Conservation (phyloP, 2,797 vertebrate species). For the Perodicticus potto region DNA sequence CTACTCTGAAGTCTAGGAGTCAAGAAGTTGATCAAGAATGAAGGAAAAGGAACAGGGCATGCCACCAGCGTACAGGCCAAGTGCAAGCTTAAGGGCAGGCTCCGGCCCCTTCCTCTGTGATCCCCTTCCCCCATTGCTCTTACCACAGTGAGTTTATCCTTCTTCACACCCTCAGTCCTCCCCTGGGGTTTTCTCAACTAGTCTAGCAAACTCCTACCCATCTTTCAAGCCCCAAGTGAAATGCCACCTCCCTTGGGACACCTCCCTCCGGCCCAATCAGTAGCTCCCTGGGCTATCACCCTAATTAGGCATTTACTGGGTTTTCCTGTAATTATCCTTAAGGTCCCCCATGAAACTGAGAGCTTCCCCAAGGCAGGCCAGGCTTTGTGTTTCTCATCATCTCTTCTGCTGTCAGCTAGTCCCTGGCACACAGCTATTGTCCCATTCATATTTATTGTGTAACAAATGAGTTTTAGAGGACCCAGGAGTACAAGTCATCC, state of each 20-base stretch:
- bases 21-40: background rate
- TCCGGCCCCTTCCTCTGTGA: background rate
- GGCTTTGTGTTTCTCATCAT: background rate
- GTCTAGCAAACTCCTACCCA: background rate
- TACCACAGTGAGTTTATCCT: background rate
- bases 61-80: background rate
- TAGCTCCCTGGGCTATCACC: background rate
- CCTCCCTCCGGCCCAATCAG: background rate
- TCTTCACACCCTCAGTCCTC: background rate
- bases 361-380: background rate
- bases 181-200: background rate
- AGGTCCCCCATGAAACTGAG: background rate
- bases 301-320: background rate
- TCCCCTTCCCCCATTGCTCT: too few species aligned
- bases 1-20: background rate
- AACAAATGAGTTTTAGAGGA: background rate
- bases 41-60: background rate
- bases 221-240: slow-evolving; percentile 14
- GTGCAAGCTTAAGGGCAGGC: background rate
- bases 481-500: background rate
- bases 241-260: background rate
- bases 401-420: background rate
- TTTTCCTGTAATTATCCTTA: background rate
- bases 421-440: background rate
- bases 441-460: background rate